Base-by-base conservation (phyloP, 2,888 invertebrate species). In the Caenorhabditis japonica region DNA sequence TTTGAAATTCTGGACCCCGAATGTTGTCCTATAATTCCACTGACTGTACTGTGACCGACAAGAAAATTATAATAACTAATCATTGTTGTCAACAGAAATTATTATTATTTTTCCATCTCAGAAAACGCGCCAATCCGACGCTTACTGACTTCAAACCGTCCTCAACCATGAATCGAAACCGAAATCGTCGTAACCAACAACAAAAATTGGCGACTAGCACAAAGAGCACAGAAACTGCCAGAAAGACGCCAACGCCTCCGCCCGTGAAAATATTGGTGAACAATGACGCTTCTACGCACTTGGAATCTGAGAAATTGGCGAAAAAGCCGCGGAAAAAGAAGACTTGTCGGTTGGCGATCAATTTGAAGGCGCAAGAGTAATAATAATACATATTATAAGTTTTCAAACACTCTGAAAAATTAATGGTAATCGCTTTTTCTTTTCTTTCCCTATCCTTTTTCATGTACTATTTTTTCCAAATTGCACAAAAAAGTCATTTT, bases 111-210 rank as follows among this genome's bases (percentile, higher is more conserved):
- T n/a, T n/a, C n/a, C n/a, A n/a, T 66, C 56, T 27, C 36, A 66
- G 66, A 27, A 66, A 43, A 44, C 49, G 56, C 21, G 30, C 46
- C 13, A 61, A 61, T 19, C 62, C 58, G 25, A 41, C 47, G 10
- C 13, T 68, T n/a, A 74, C 68, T 4, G 73, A 74, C 23, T 74
- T 74, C 49, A 74, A 74, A 15, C 73, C 73, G 43, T 68, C 73
- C 1, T 49, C 61, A 0, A 53, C 30, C 10, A 30, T 10, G 47
- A 27, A 44, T 19, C 23, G 27, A 15, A 43, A 43, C 23, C 30
- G 34, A 21, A 49, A 34, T 19, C 43, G 39, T 21, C 66, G 56
- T 34, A 38, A 21, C 23, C 17, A 43, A n/a, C n/a, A n/a, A n/a
- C n/a, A n/a, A n/a, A n/a, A n/a, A n/a, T n/a, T n/a, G n/a, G n/a